Evolutionary conservation across 1,140 invertebrate genomes (phyloP).

Genomic region (Papilio aristodemus): DNA sequence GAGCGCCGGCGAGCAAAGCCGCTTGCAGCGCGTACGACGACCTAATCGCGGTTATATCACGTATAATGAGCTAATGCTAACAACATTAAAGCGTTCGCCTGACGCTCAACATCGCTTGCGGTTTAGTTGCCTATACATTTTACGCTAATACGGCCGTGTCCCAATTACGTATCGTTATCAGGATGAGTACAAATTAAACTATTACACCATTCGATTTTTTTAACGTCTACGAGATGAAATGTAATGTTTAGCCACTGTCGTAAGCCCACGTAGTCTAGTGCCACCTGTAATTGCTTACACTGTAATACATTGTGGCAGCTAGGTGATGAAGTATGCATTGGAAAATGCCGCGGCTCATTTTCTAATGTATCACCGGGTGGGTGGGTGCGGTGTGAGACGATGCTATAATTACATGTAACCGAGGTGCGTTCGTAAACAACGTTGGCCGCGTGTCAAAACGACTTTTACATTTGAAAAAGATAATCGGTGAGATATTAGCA

Average conservation of each 20-base stretch:
- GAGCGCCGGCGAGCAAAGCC: conserved; percentile 24
- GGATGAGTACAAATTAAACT: conserved; percentile 10
- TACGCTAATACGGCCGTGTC: conserved; percentile 29
- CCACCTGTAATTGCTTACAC: not conserved
- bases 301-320: not conserved
- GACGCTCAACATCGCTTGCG: conserved; percentile 17
- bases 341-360: conserved; percentile 3
- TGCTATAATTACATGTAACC: conserved; percentile 25
- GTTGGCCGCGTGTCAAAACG: conserved; percentile 65
- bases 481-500: conserved; percentile 71
- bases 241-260: not conserved
- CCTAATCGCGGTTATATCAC: conserved; percentile 34
- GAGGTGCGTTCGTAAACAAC: conserved; percentile 31
- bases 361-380: conserved; percentile 11
- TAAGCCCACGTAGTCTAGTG: not conserved
- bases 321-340: conserved; percentile 3
- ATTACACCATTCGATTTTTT: conserved; percentile 9
- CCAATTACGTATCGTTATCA: conserved; percentile 23
- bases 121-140: conserved; percentile 24
- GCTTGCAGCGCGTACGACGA: not conserved
- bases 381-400: conserved; percentile 5
- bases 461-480: conserved; percentile 64
- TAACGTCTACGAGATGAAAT: not conserved
- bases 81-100: conserved; percentile 30
- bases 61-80: conserved; percentile 34